Evolutionary conservation across 2,113 vertebrate species (phyloP).

Genomic region (Oceanodroma tethys): DNA sequence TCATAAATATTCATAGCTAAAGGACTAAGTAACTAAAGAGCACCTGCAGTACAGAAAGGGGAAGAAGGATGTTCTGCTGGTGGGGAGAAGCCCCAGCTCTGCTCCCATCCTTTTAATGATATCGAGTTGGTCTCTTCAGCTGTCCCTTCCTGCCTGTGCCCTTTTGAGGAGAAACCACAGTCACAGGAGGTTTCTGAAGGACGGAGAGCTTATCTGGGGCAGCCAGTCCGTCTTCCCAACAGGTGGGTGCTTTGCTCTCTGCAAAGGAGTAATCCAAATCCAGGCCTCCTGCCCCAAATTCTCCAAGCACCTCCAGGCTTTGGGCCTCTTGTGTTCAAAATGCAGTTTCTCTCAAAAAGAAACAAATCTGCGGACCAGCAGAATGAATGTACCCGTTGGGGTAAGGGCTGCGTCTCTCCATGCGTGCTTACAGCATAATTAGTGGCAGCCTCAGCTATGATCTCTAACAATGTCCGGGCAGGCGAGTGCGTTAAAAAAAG

Average conservation of each 20-base stretch:
- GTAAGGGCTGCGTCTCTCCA: neutral
- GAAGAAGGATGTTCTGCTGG: neutral
- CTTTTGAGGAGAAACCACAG: neutral
- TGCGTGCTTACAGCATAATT: neutral
- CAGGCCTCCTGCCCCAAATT: neutral
- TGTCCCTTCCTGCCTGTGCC: neutral
- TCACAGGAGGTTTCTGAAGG: neutral
- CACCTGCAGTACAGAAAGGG: neutral
- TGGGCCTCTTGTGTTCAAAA: neutral
- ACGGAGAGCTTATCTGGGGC: neutral
- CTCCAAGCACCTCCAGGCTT: neutral
- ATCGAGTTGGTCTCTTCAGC: neutral
- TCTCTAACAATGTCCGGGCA: fast-evolving
- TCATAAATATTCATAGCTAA: neutral
- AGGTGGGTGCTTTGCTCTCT: neutral
- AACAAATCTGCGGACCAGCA: neutral
- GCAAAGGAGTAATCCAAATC: neutral
- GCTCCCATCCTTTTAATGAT: neutral
- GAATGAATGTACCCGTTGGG: neutral
- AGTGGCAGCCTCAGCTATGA: neutral
- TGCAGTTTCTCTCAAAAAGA: neutral
- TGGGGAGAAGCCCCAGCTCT: neutral
- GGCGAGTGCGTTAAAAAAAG: neutral
- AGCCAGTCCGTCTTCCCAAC: neutral
- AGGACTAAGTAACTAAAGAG: neutral